A percentile compares a stretch with the other conserved stretches of the same genome.
phyloP scores from a whole-genome alignment of 2,113 vertebrate species.

The Phylloscopus trochiloides region DNA sequence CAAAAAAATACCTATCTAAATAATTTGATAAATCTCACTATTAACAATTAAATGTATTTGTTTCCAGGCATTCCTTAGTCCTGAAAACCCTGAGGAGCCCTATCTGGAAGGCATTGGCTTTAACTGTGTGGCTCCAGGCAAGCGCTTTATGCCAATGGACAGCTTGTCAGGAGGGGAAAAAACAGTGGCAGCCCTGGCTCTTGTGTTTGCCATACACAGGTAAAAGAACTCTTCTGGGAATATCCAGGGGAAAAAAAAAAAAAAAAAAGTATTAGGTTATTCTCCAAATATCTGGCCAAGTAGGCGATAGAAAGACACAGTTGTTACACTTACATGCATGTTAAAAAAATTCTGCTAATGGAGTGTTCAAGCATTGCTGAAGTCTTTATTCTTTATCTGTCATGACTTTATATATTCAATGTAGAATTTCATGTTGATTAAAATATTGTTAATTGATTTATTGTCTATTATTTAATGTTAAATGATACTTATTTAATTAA shows the following conservation, averaged over 20 bases:
- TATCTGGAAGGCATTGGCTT: conserved; percentile 91
- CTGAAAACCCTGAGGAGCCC: conserved; percentile 91
- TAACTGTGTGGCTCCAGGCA: conserved; percentile 91
- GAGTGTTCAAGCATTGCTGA: background rate
- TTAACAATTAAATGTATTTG: background rate
- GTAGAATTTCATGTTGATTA: background rate
- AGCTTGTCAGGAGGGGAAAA: conserved; percentile 94
- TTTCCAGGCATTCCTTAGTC: conserved; percentile 88
- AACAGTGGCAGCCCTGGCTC: conserved; percentile 88
- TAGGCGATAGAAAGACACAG: background rate
- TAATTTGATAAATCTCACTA: background rate
- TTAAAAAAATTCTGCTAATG: background rate
- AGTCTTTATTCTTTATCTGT: background rate
- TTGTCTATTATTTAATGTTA: background rate
- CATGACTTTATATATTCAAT: background rate
- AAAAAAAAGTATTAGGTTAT: rapidly evolving
- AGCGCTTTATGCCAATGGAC: conserved; percentile 96
- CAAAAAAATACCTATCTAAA: background rate
- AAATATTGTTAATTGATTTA: background rate
- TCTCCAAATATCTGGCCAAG: background rate
- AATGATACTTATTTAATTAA: background rate
- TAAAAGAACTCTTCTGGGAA: background rate
- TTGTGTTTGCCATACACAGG: conserved; percentile 95
- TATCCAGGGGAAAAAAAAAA: background rate
- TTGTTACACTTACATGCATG: rapidly evolving